A percentile compares a stretch with the other conserved stretches of the same genome.
phyloP scores from a whole-genome alignment of 2,113 vertebrate genomes.

The Sebastes fasciatus region DNA sequence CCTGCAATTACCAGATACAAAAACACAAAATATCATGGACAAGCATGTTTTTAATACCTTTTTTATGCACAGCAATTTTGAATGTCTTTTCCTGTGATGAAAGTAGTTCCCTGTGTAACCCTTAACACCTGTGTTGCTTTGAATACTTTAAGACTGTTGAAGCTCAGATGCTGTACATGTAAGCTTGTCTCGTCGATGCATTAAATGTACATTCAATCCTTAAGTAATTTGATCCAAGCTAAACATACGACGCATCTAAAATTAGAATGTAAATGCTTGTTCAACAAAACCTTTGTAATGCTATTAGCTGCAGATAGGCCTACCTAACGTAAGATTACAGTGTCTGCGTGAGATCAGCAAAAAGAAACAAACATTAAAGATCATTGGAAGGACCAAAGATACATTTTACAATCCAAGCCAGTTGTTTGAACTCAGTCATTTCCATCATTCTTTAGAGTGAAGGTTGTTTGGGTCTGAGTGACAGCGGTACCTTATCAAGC shows the following conservation, averaged over 20 bases:
- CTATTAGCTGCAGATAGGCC: slow-evolving; percentile 64
- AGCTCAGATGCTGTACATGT: background rate
- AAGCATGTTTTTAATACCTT: background rate
- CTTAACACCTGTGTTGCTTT: background rate
- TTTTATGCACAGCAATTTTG: background rate
- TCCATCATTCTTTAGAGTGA: background rate
- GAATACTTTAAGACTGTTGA: background rate
- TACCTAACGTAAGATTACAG: slow-evolving; percentile 40
- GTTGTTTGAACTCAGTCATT: background rate
- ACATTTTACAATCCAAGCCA: background rate
- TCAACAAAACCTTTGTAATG: slow-evolving; percentile 64
- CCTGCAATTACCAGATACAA: slow-evolving; percentile 73
- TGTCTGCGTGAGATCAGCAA: slow-evolving; percentile 7
- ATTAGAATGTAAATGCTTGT: slow-evolving; percentile 58
- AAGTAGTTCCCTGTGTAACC: slow-evolving; percentile 1
- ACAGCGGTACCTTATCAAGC: slow-evolving; percentile 90
- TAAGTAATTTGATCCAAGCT: slow-evolving; percentile 27
- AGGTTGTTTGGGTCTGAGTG: background rate
- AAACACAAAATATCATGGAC: background rate
- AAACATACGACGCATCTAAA: slow-evolving; percentile 52
- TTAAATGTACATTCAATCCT: slow-evolving; percentile 33
- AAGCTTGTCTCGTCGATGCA: background rate
- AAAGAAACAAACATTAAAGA: slow-evolving; percentile 15
- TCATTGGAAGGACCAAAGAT: background rate
- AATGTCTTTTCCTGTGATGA: background rate